Percentiles rank a stretch among this genome's conserved stretches.
These are phyloP conservation scores for Cephus nigrinus DNA, from an alignment of 2,888 invertebrate genomes.

Conservation along the genomic window DNA sequence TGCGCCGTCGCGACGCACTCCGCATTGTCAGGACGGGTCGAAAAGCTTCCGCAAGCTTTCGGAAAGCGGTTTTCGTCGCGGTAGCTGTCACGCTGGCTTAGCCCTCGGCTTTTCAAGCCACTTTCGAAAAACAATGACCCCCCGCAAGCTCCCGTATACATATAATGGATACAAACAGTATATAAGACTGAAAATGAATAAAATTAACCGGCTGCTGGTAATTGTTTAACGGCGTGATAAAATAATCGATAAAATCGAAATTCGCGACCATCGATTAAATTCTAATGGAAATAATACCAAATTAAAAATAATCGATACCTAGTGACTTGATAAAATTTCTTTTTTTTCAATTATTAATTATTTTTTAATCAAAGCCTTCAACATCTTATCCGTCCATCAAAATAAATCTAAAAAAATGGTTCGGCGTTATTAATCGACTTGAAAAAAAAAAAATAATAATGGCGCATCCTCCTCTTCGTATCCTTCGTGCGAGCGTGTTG, in stretches of 20 bases:
- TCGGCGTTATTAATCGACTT: neutral
- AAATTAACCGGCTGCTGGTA: neutral
- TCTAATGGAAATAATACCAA: no score
- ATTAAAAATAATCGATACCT: no score
- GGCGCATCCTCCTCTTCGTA: neutral
- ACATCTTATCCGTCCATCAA: neutral
- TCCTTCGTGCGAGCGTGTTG: neutral
- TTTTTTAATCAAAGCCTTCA: neutral
- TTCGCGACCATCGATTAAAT: no score
- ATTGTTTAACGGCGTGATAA: neutral
- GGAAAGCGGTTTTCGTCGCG: neutral
- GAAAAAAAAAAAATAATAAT: no score
- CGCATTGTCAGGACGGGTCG: neutral
- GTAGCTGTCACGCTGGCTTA: neutral
- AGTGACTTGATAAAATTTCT: no score
- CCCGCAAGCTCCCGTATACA: neutral
- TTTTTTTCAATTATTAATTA: neutral
- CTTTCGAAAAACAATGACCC: neutral
- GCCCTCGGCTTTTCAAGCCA: neutral
- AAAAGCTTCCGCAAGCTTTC: neutral
- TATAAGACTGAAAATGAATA: neutral
- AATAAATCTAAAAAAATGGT: neutral
- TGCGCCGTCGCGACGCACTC: neutral
- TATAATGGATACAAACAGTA: neutral
- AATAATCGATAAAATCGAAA: neutral